Evolutionary conservation across 1,140 invertebrate species (phyloP), one percentile per base, ranked within the genome.

Genomic region (Drosophila funebris): DNA sequence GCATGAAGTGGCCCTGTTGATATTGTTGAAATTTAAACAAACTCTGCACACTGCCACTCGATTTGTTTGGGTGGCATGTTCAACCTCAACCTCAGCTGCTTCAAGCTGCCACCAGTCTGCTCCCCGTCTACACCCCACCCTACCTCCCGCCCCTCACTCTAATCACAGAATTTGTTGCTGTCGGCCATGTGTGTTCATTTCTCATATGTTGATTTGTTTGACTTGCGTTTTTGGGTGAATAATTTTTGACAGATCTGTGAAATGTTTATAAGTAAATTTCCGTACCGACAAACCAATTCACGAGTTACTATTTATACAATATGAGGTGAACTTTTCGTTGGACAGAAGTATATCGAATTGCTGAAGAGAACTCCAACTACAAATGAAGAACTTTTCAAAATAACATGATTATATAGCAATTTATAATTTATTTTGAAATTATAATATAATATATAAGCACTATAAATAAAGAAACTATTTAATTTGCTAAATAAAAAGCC

Each of bases 241-340:
- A 58, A 57, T 44, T 74, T 82, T 85, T 87, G 82, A 87, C 77
- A 81, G 73, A 67, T 60, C 63, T 62, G 18, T 70, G 69, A 84
- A 85, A 81, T 84, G 81, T 84, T 84, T 85, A 84, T 64, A 80
- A 77, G 69, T 64, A 73, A 70, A 60, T 72, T 57, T 50, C 3
- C 39, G 39, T 53, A 13, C 11, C 33, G 4, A 36, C 9, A 44
- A 22, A 33, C 29, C 48, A 18, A 48, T 8, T 16, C 24, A 27
- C 24, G 4, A 27, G 1, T 27, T 27, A 27, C 8, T 52, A 24
- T 33, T n/a, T n/a, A 27, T 4, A 18, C 13, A 13, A 46, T 14
- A 14, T 1, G 24, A 11, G 8, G 18, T 18, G 13, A n/a, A 44
- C 20, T 44, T 44, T 44, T 22, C 41, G 11, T 27, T 16, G n/a